phyloP scores from a whole-genome alignment of 2,888 invertebrate species.

The Clitarchus hookeri region DNA sequence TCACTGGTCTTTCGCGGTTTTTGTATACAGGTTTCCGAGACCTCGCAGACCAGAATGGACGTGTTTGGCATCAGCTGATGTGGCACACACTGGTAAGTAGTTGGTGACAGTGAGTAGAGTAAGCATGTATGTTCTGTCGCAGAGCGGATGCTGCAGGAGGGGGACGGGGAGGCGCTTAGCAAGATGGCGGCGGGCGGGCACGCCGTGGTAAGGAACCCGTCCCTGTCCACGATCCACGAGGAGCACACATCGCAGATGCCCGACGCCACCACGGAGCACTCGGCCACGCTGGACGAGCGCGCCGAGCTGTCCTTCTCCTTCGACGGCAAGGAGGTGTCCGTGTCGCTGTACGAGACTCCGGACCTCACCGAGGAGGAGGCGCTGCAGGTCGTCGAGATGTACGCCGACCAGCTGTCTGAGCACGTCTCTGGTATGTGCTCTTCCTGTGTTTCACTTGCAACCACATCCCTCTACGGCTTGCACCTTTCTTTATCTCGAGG shows the following conservation, averaged over 20 bases:
- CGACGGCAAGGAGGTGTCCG: constrained; percentile 89
- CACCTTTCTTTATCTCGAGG: too few species aligned
- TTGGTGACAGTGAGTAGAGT: neutral
- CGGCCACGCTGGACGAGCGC: constrained; percentile 76
- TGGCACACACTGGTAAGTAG: too few species aligned
- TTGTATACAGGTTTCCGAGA: too few species aligned
- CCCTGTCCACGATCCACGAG: constrained; percentile 88
- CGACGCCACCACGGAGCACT: constrained; percentile 72
- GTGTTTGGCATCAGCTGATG: too few species aligned
- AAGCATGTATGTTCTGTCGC: neutral
- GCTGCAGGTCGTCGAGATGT: constrained; percentile 90
- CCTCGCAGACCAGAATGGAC: too few species aligned
- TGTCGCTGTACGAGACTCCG: constrained; percentile 89
- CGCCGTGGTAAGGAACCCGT: constrained; percentile 73
- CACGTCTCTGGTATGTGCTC: constrained; percentile 66
- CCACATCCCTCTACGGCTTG: too few species aligned
- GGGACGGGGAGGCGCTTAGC: neutral
- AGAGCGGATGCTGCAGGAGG: constrained; percentile 38
- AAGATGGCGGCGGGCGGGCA: constrained; percentile 31
- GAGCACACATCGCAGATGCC: constrained; percentile 87
- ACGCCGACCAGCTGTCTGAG: constrained; percentile 89
- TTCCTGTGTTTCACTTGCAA: too few species aligned
- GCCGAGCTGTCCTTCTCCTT: constrained; percentile 85
- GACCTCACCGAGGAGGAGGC: constrained; percentile 92
- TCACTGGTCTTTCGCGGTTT: too few species aligned